Evolutionary conservation across 2,113 vertebrate genomes (phyloP), one percentile per base, ranked within the genome.

Genomic region (Tachysurus fulvidraco): DNA sequence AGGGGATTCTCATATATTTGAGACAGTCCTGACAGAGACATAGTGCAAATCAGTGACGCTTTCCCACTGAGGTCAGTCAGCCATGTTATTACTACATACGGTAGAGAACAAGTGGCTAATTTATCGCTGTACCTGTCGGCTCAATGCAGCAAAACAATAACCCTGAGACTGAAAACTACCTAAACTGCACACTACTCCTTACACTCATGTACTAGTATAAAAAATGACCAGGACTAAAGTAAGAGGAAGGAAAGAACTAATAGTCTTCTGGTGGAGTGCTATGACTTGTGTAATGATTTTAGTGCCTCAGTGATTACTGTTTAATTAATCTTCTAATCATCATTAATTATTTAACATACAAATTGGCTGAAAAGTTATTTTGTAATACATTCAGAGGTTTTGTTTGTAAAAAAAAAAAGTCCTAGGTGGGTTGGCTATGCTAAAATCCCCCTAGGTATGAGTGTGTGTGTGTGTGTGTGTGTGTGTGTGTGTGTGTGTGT

Each of bases 41-140:
- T 67, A 83, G 78, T 67, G 74, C 59, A 89, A 87, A 91, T 91
- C 88, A 87, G 6, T 88, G 82, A 76, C 55, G 64, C 64, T 83
- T 91, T 89, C 86, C 69, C 84, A 59, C 80, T 67, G 83, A 86
- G 83, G 88, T 89, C 88, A 89, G 73, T 89, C 88, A 89, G 87
- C 88, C 87, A 89, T 91, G 88, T 88, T 91, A 91, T 89, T 89
- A 86, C 88, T 89, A 85, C 79, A 89, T 86, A 88, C 88, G 83
- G 62, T 74, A 86, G 74, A 44, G 81, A 65, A 78, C 19, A 44
- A 88, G 85, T 55, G 79, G 69, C 36, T 87, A 46, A 86, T 86
- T 78, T 79, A 86, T 84, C 25, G n/a, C 36, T 52, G 5, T 74
- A 41, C 50, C 84, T 84, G 86, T 71, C 86, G 78, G 84, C 69